A percentile compares a stretch with the other conserved stretches of the same genome.
Evolutionary conservation across 2,113 vertebrate species (phyloP).

Genomic region (Tretioscincus oriximinensis): DNA sequence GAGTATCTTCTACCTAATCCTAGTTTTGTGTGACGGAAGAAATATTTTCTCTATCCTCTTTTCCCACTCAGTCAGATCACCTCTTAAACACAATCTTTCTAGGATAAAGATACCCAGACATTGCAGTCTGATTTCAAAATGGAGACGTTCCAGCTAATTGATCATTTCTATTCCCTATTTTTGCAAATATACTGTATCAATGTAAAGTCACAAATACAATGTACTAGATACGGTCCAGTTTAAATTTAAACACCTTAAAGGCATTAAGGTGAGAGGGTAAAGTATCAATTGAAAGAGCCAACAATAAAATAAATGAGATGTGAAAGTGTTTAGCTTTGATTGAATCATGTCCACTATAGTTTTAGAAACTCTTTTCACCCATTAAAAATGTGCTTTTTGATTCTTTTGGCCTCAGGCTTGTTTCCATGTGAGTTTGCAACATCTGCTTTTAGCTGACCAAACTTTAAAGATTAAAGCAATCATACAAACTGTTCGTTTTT

Average conservation of each 20-base stretch:
- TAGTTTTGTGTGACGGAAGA: too few species aligned
- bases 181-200: background rate
- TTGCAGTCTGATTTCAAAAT: too few species aligned
- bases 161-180: too few species aligned
- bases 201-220: background rate
- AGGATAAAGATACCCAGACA: too few species aligned
- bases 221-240: background rate
- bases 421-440: conserved; percentile 67
- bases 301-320: background rate
- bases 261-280: background rate
- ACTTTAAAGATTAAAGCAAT: conserved; percentile 67
- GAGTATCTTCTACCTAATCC: too few species aligned
- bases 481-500: conserved; percentile 71
- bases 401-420: conserved; percentile 64
- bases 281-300: background rate
- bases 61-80: too few species aligned
- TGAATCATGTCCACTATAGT: conserved; percentile 45
- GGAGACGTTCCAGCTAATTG: too few species aligned
- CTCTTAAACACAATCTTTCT: too few species aligned
- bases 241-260: background rate
- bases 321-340: conserved; percentile 2
- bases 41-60: too few species aligned
- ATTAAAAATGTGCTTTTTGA: conserved; percentile 55
- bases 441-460: conserved; percentile 70
- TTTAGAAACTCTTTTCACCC: conserved; percentile 44